A percentile compares a stretch with the other conserved stretches of the same genome.
These are phyloP conservation scores for Calyptomena viridis DNA, from an alignment of 2,113 vertebrate genomes.

Conservation along the genomic window DNA sequence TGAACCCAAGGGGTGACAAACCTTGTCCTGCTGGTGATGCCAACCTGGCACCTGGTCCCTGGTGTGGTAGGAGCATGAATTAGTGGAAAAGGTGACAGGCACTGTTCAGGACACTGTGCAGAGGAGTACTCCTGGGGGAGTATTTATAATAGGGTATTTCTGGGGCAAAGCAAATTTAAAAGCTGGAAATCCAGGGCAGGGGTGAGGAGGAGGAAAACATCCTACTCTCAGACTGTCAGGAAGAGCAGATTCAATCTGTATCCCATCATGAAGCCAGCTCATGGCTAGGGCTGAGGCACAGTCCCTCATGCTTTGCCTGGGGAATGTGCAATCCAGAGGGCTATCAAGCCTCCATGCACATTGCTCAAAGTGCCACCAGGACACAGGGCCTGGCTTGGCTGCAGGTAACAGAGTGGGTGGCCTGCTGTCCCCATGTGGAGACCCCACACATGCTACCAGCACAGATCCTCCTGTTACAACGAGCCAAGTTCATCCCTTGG, in stretches of 20 bases:
- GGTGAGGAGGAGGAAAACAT: background rate
- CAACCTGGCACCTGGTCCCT: background rate
- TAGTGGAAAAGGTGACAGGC: background rate
- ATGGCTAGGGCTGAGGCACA: fast-evolving
- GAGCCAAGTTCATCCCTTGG: background rate
- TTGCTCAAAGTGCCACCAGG: background rate
- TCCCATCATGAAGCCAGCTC: background rate
- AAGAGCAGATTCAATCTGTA: fast-evolving
- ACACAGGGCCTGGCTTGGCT: too few relatives aligned
- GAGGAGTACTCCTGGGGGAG: background rate
- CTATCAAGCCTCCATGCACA: fast-evolving
- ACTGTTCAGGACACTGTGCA: background rate
- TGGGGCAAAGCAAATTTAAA: background rate
- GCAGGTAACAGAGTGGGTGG: background rate
- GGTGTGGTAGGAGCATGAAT: fast-evolving
- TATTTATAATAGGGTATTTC: background rate
- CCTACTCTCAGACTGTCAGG: background rate
- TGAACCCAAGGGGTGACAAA: background rate
- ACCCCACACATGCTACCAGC: background rate
- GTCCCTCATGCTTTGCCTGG: fast-evolving
- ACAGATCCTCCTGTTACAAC: background rate
- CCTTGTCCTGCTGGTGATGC: background rate
- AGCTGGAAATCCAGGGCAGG: background rate
- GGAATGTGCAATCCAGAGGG: fast-evolving
- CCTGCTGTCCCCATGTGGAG: fast-evolving